These are phyloP conservation scores for Nineta flava DNA, from an alignment of 2,888 invertebrate species.

Conservation along the genomic window DNA sequence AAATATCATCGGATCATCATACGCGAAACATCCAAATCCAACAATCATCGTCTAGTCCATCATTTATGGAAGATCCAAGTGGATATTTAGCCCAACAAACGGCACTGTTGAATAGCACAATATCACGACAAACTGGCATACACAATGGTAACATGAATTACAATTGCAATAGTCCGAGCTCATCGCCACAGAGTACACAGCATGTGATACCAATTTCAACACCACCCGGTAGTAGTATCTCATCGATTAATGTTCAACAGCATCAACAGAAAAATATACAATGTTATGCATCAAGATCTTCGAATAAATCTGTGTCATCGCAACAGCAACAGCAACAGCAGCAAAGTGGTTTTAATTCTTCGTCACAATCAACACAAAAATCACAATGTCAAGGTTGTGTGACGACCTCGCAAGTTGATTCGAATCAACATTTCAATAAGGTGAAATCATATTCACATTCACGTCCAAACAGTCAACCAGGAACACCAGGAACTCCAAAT, in stretches of 20 bases:
- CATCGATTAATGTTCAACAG: background rate
- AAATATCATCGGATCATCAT: slow-evolving; percentile 31
- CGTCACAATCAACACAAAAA: slow-evolving; percentile 23
- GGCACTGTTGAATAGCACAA: slow-evolving; percentile 67
- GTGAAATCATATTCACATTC: slow-evolving; percentile 18
- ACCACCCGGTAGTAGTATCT: slow-evolving; percentile 1
- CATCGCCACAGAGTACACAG: slow-evolving; percentile 27
- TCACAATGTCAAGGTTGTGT: slow-evolving; percentile 38
- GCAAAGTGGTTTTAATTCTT: slow-evolving; percentile 19
- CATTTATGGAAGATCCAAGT: slow-evolving; percentile 78
- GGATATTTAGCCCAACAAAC: slow-evolving; percentile 86
- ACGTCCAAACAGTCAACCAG: slow-evolving; percentile 33
- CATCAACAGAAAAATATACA: slow-evolving; percentile 1
- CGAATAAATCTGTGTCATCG: background rate
- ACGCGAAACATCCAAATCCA: slow-evolving; percentile 23
- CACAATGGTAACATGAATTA: slow-evolving; percentile 1
- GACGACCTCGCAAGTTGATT: slow-evolving; percentile 20
- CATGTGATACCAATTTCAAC: slow-evolving; percentile 4
- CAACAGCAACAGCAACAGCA: background rate
- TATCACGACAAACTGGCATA: slow-evolving; percentile 43
- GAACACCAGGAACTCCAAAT: slow-evolving; percentile 33
- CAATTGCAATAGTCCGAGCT: slow-evolving; percentile 9
- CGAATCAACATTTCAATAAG: background rate
- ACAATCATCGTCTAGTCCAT: slow-evolving; percentile 19
- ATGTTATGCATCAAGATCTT: slow-evolving; percentile 2